phyloP scores from a whole-genome alignment of 2,888 invertebrate species.

The Argynnis bischoffii region DNA sequence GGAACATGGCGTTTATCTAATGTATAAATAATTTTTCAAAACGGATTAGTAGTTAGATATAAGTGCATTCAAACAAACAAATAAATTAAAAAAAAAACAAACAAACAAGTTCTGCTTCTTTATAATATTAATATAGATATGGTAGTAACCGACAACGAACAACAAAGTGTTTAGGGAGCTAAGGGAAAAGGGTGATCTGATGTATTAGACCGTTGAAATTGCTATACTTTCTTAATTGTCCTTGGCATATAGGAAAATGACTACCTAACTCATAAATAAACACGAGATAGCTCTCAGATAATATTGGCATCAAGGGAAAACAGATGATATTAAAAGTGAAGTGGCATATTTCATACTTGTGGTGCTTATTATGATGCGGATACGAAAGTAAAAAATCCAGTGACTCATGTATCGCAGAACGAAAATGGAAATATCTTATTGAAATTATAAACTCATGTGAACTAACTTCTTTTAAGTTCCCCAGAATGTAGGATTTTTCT shows the following conservation, averaged over 20 bases:
- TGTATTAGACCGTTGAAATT: slow-evolving; percentile 45
- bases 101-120: too few relatives aligned
- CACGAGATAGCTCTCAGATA: slow-evolving; percentile 17
- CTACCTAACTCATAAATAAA: slow-evolving; percentile 26
- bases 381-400: slow-evolving; percentile 37
- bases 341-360: background rate
- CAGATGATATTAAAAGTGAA: background rate
- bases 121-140: slow-evolving; percentile 23
- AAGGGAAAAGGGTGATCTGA: slow-evolving; percentile 31
- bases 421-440: slow-evolving; percentile 16
- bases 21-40: too few relatives aligned
- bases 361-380: slow-evolving; percentile 18
- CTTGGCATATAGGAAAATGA: slow-evolving; percentile 49
- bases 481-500: background rate
- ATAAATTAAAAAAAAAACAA: too few relatives aligned
- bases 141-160: slow-evolving; percentile 32
- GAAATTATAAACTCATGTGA: background rate
- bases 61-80: too few relatives aligned
- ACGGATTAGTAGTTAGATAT: too few relatives aligned
- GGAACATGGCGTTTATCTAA: too few relatives aligned
- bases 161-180: slow-evolving; percentile 36
- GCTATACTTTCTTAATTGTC: slow-evolving; percentile 49
- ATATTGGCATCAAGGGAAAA: slow-evolving; percentile 5
- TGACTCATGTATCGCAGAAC: slow-evolving; percentile 29
- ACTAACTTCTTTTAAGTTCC: slow-evolving; percentile 2